Evolutionary conservation across 2,888 invertebrate genomes (phyloP), one percentile per base, ranked within the genome.

Genomic region (Hymenopus coronatus): DNA sequence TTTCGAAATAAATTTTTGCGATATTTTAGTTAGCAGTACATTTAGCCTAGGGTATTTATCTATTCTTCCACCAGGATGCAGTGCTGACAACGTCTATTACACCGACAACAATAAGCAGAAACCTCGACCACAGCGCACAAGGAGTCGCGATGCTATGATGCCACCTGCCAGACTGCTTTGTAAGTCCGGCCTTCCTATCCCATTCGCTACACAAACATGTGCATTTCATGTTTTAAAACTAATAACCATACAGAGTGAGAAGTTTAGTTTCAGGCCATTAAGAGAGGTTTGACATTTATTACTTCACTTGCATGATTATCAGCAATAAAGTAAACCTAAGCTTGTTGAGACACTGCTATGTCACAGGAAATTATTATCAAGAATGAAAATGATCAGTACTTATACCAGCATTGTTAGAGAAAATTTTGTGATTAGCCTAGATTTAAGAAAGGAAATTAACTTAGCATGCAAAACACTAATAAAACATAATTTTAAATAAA

Each of bases 31-130:
- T 84, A 84, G 84, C 28, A 84, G 15, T 40, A 12, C n/a, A 70
- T 70, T 70, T 70, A 70, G 54, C 54, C 54, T 70, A 70, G 54
- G 54, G 20, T 70, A 70, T n/a, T 85, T 27, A 85, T 85, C 46
- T 85, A 85, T 85, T 85, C 25, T 85, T 40, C 85, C 85, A 85
- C 90, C 89, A 90, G 90, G 90, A 28, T 88, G 87, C 88, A 90
- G 90, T 83, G 90, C 86, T 83, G 90, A 89, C 89, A 90, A 81
- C 89, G 82, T 89, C 70, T 85, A 40, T 85, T 85, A 85, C 85
- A 82, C 84, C 46, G n/a, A 54, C 8, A 25, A 33, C 81, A 87
- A 87, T 82, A 84, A 85, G 88, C 28, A 28, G 25, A 90, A 87
- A 83, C 85, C 90, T 25, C 28, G 81, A 27, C 88, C 90, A 14